phyloP scores from a whole-genome alignment of 2,888 invertebrate genomes.

The Archips xylosteana region DNA sequence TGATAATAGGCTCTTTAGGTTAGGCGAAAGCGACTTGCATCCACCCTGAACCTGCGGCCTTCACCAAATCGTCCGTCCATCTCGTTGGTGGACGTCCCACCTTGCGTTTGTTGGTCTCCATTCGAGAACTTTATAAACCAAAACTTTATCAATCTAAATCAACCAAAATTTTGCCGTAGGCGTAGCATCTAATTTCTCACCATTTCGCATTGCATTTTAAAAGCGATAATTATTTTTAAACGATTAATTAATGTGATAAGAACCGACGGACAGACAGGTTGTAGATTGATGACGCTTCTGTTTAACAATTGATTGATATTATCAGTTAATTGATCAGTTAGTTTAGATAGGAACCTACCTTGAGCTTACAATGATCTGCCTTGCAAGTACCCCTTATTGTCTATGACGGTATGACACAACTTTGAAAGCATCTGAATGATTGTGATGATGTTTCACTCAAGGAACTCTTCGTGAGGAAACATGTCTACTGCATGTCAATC shows the following conservation, averaged over 20 bases:
- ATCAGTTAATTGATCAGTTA: conserved; percentile 38
- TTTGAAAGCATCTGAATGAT: neutral
- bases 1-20: no score
- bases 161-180: neutral
- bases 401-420: neutral
- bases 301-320: conserved; percentile 41
- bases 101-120: no score
- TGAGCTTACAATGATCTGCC: conserved; percentile 1
- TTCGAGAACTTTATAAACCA: neutral
- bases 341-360: conserved; percentile 21
- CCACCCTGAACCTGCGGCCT: no score
- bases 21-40: no score
- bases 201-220: conserved; percentile 17
- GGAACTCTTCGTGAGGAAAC: neutral
- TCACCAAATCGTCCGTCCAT: no score
- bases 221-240: conserved; percentile 29
- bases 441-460: neutral
- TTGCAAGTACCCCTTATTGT: conserved; percentile 3
- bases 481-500: neutral
- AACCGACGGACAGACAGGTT: conserved; percentile 19
- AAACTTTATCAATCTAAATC: neutral
- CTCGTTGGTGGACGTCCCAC: no score
- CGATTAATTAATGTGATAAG: conserved; percentile 35
- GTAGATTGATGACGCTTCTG: conserved; percentile 31
- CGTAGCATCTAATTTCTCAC: neutral